Evolutionary conservation across 2,888 invertebrate species (phyloP), one percentile per base, ranked within the genome.

Genomic region (Pteria penguin): DNA sequence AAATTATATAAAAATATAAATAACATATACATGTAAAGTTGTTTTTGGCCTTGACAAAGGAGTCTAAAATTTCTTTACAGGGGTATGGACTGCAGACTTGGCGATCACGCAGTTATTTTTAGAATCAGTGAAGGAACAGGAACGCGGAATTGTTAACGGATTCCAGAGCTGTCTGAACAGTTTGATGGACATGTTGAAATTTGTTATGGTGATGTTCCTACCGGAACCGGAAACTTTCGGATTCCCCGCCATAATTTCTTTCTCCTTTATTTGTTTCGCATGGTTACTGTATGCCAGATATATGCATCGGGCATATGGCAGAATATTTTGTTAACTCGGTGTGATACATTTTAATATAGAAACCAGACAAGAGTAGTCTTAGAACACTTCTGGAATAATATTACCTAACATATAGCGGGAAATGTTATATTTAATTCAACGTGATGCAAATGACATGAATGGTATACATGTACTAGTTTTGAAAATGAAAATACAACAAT

Each of bases 41-140:
- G 2, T n/a, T 72, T 63, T 11, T 31, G 1, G 22, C 2, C 1
- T 57, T 58, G 14, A 14, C 52, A 33, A 29, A 3, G n/a, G n/a
- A n/a, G n/a, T n/a, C n/a, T n/a, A n/a, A n/a, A n/a, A n/a, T n/a
- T n/a, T 27, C 4, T 31, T 67, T 55, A 2, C 84, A 93, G 93
- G 93, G 18, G 86, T 94, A 31, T 94, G 94, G 94, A 89, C 93
- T 72, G 91, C 93, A 1, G 94, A 94, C 84, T 84, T 94, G 75
- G 90, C 93, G 1, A 92, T 94, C 24, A 93, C 92, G 24, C 94
- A 94, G 86, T 86, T 93, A 32, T 90, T 93, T 74, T 92, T 94
- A 85, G 93, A 94, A 86, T 87, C 86, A 27, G 92, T 93, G 2
- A 82, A 80, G 4, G 93, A 93, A 76, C 76, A 83, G 1, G 91